phyloP scores from a whole-genome alignment of 2,113 vertebrate species.

The Ranitomeya variabilis region DNA sequence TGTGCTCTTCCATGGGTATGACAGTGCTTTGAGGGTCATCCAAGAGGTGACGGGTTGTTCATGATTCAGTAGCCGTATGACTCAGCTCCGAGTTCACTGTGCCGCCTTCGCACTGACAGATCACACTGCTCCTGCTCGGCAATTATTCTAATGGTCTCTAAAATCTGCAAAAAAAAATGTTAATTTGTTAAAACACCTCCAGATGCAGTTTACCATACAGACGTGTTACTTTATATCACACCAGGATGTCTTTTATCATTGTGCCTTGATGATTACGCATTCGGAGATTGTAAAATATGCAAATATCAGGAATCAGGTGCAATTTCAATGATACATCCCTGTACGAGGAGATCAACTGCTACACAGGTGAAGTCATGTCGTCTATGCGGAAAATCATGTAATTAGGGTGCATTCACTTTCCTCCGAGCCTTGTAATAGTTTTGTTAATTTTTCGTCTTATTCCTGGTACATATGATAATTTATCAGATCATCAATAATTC shows the following conservation, averaged over 20 bases:
- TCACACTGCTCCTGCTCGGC: constrained; percentile 9
- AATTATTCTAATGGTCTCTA: constrained; percentile 12
- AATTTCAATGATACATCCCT: constrained; percentile 26
- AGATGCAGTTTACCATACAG: not conserved
- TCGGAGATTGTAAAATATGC: constrained; percentile 42
- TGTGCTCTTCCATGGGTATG: not conserved
- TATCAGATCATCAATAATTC: not conserved
- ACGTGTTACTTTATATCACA: constrained; percentile 13
- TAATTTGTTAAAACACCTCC: constrained; percentile 21
- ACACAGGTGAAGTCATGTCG: constrained; percentile 23
- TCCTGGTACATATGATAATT: constrained; percentile 1
- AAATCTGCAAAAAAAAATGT: not conserved
- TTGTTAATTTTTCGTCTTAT: not conserved
- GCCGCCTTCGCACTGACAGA: not conserved
- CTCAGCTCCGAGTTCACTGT: not conserved
- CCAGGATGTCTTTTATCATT: not conserved
- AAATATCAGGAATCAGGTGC: constrained; percentile 36
- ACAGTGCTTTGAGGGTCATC: not conserved
- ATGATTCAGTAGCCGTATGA: not conserved
- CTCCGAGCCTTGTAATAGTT: not conserved
- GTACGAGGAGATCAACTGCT: constrained; percentile 15
- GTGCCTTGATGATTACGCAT: constrained; percentile 14
- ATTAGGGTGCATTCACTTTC: constrained; percentile 25
- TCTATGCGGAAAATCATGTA: constrained; percentile 24
- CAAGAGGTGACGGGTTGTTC: not conserved